Percentiles rank a stretch among this genome's conserved stretches.
Conservation (phyloP, 2,888 invertebrate species). For the Ophion ventricosus region DNA sequence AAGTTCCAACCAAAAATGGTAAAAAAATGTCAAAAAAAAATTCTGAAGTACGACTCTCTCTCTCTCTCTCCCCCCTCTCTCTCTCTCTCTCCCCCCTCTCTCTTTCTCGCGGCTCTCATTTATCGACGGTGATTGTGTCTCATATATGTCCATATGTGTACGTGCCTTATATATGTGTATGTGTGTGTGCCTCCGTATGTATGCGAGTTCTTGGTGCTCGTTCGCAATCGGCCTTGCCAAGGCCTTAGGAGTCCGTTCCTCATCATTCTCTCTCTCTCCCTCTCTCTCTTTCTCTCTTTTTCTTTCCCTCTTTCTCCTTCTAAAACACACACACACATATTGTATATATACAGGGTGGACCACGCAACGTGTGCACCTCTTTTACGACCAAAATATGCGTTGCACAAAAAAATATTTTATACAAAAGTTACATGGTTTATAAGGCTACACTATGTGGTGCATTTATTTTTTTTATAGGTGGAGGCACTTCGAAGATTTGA, state of each 20-base stretch:
- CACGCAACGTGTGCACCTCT: too few species aligned
- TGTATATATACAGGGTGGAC: too few species aligned
- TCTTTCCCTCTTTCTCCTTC: background rate
- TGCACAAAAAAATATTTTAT: too few species aligned
- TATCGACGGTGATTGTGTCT: conserved; percentile 30
- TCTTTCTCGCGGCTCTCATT: conserved; percentile 24
- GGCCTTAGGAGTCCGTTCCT: conserved; percentile 73
- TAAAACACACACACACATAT: too few species aligned
- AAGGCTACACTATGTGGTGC: too few species aligned
- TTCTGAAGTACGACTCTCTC: conserved; percentile 48
- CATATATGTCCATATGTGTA: background rate
- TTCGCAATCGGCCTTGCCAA: conserved; percentile 77
- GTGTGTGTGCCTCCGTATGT: conserved; percentile 1
- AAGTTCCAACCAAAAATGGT: too few species aligned
- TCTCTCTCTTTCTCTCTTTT: conserved; percentile 3
- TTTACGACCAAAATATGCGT: too few species aligned
- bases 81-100: too few species aligned
- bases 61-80: background rate
- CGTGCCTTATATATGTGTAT: background rate
- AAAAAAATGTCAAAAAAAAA: too few species aligned
- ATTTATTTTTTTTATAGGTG: too few species aligned
- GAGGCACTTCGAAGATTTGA: too few species aligned
- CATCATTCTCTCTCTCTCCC: conserved; percentile 15
- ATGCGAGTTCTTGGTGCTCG: conserved; percentile 12
- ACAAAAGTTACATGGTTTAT: too few species aligned